Evolutionary conservation across 1,140 invertebrate species (phyloP), one percentile per base, ranked within the genome.

Genomic region (Trachymyrmex cornetzi): DNA sequence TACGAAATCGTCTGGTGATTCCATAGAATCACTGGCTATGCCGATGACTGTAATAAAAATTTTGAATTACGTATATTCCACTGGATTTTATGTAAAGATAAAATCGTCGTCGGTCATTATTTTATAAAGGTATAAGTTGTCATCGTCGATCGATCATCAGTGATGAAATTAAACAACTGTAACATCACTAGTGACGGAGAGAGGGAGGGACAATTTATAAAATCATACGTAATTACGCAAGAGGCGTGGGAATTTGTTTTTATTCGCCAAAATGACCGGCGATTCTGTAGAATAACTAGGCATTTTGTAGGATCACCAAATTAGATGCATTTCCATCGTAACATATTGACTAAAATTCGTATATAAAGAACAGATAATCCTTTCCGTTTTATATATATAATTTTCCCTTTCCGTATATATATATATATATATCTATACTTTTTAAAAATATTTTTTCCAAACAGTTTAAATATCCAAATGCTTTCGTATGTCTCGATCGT

Each of bases 81-180:
- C 22, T 44, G 74, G 34, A 64, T 30, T 64, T 63, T 44, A 55
- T 16, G 16, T 6, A 19, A 1, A 38, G 6, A 38, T 38, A 55
- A 55, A 55, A 55, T 19, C 53, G 53, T 16, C 3, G 19, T 19
- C 53, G 53, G 53, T 55, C 16, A 55, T 55, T 55, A 55, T 55
- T 55, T 55, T 55, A 55, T 55, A n/a, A 50, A 55, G 19, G 7
- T n/a, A 9, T 6, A 55, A 55, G 19, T 69, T 22, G n/a, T 69
- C 48, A 4, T 50, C 48, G 48, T 50, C 38, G 9, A 16, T 50
- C 22, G 34, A 16, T 75, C 53, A n/a, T 75, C 27, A 59, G 11
- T 22, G 53, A 75, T 57, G 38, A 77, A 64, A 64, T 64, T 48
- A 64, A 77, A 48, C 72, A 80, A 48, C 30, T 67, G 19, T 22